Evolutionary conservation across 1,140 invertebrate genomes (phyloP).

Genomic region (Schlechtendalia chinensis): DNA sequence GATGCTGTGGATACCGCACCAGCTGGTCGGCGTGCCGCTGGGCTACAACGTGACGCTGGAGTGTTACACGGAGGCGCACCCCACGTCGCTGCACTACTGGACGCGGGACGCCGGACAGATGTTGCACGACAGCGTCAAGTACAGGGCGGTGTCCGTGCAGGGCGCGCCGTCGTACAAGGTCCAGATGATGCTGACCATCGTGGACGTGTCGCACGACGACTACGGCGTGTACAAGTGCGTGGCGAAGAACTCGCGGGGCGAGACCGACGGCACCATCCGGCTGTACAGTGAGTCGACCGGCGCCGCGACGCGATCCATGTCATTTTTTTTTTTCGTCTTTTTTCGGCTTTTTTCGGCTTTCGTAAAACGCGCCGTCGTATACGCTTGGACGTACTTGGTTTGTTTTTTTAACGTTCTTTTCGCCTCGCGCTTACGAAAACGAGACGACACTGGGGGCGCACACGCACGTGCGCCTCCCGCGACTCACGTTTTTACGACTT

Average conservation of each 20-base stretch:
- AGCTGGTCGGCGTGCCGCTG: slow-evolving; percentile 78
- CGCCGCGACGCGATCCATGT: too few relatives aligned
- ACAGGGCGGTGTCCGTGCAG: slow-evolving; percentile 62
- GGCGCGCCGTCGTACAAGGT: slow-evolving; percentile 72
- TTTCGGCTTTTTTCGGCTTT: too few relatives aligned
- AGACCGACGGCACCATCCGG: slow-evolving; percentile 86
- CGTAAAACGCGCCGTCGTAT: too few relatives aligned
- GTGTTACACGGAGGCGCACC: slow-evolving; percentile 86
- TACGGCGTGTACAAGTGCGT: slow-evolving; percentile 89
- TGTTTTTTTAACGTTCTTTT: too few relatives aligned
- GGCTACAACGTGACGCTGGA: slow-evolving; percentile 80
- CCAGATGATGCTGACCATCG: slow-evolving; percentile 77
- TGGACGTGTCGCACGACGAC: slow-evolving; percentile 70
- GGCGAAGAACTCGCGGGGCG: slow-evolving; percentile 87
- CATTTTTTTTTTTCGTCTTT: too few relatives aligned
- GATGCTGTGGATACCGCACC: slow-evolving; percentile 86
- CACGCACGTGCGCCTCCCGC: too few relatives aligned
- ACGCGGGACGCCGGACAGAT: slow-evolving; percentile 80
- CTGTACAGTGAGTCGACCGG: slow-evolving; percentile 76
- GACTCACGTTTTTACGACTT: too few relatives aligned
- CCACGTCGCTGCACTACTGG: slow-evolving; percentile 89
- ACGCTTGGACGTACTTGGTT: too few relatives aligned
- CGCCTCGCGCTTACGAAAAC: too few relatives aligned
- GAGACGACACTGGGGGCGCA: too few relatives aligned
- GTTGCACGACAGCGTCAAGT: slow-evolving; percentile 81